A percentile compares a stretch with the other conserved stretches of the same genome.
Conservation (phyloP, 2,113 vertebrate species). For the Bubo scandiacus region DNA sequence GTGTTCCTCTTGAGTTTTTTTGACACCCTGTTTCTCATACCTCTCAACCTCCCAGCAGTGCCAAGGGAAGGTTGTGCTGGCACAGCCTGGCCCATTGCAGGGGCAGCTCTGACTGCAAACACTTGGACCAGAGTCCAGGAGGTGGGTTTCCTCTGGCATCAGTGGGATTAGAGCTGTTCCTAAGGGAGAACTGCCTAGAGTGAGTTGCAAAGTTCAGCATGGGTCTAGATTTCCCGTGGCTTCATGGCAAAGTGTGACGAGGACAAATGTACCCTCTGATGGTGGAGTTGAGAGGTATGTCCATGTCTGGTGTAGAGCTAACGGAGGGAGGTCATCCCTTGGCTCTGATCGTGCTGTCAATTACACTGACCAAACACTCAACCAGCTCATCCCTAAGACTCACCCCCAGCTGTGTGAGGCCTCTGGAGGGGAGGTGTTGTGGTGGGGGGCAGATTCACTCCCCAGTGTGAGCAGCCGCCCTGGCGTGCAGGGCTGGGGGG, state of each 20-base stretch:
- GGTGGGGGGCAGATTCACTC: background rate
- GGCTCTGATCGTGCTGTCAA: slow-evolving; percentile 62
- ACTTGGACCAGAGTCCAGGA: background rate
- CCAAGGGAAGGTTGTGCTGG: background rate
- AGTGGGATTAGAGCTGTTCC: background rate
- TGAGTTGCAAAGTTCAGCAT: background rate
- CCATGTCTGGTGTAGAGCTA: slow-evolving; percentile 32
- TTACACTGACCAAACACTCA: slow-evolving; percentile 64
- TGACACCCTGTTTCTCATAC: slow-evolving; percentile 64
- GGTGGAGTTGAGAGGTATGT: slow-evolving; percentile 77
- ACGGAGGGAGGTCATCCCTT: background rate
- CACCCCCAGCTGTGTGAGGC: background rate
- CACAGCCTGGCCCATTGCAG: background rate
- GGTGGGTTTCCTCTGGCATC: background rate
- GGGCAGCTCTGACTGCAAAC: background rate
- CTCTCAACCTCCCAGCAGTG: slow-evolving; percentile 68
- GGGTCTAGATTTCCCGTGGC: background rate
- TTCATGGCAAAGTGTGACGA: background rate
- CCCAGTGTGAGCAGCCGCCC: background rate
- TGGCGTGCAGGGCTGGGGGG: background rate
- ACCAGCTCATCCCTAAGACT: background rate
- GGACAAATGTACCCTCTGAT: slow-evolving; percentile 24
- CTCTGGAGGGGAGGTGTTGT: background rate
- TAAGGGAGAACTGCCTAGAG: background rate
- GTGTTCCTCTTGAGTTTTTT: slow-evolving; percentile 54